Evolutionary conservation across 2,113 vertebrate genomes (phyloP).

Genomic region (Delphinapterus leucas): DNA sequence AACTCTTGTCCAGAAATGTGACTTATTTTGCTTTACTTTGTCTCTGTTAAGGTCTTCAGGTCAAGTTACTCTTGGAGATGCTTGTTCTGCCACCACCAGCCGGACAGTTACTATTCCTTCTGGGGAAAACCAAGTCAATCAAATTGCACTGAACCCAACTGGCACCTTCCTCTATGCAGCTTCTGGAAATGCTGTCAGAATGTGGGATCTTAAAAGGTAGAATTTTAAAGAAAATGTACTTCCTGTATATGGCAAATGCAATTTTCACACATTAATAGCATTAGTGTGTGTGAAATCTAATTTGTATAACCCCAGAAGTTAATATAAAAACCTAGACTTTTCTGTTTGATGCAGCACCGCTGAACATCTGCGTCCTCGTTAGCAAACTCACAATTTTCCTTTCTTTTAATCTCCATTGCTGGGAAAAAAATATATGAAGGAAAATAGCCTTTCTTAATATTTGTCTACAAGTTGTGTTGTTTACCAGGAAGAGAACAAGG

Average conservation of each 20-base stretch:
- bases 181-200: conserved; percentile 93
- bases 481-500: not conserved
- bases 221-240: not conserved
- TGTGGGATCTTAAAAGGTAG: conserved; percentile 98
- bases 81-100: conserved; percentile 85
- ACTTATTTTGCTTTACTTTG: not conserved
- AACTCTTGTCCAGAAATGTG: not conserved
- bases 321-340: not conserved
- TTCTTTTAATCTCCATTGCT: not conserved
- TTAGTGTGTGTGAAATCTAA: not conserved
- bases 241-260: not conserved
- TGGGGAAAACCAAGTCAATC: conserved; percentile 97
- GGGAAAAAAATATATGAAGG: not conserved
- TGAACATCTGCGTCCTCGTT: not conserved
- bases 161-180: conserved; percentile 96
- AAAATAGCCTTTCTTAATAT: not conserved
- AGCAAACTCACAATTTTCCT: not conserved
- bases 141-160: conserved; percentile 92
- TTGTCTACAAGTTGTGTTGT: not conserved
- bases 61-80: conserved; percentile 91
- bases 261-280: not conserved
- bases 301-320: not conserved
- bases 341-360: not conserved
- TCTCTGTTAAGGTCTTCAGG: conserved; percentile 90
- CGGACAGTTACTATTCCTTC: conserved; percentile 92